These are phyloP conservation scores for Coecobrya sp. DNA, from an alignment of 2,888 invertebrate species.

Conservation along the genomic window DNA sequence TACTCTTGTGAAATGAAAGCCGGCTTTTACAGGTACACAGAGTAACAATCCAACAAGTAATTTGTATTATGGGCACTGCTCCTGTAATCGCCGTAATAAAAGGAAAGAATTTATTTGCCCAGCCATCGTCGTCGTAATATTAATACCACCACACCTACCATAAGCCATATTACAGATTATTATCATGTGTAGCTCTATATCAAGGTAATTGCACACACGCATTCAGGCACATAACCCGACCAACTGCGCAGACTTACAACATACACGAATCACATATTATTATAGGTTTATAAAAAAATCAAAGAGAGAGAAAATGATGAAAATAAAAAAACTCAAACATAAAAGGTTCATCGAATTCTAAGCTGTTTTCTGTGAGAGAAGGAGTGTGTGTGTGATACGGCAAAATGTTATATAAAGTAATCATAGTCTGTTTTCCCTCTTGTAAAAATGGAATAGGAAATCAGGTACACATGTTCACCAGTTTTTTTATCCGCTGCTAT, in stretches of 20 bases:
- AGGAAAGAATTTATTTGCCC: slow-evolving; percentile 24
- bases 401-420: not conserved
- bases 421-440: too few species aligned
- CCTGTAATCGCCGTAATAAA: slow-evolving; percentile 17
- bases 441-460: slow-evolving; percentile 70
- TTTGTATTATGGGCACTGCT: slow-evolving; percentile 21
- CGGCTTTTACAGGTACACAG: not conserved
- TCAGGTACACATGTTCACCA: slow-evolving; percentile 74
- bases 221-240: too few species aligned
- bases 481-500: slow-evolving; percentile 4
- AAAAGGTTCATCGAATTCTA: too few species aligned
- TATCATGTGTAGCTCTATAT: too few species aligned
- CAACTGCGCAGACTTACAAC: too few species aligned
- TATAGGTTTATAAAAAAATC: too few species aligned
- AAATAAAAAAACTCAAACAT: too few species aligned
- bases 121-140: not conserved
- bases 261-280: too few species aligned
- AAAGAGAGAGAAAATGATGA: too few species aligned
- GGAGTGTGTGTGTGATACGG: not conserved
- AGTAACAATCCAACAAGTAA: slow-evolving; percentile 65
- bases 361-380: too few species aligned
- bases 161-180: not conserved
- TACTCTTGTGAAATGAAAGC: not conserved
- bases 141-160: not conserved
- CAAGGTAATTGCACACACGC: too few species aligned